phyloP scores from a whole-genome alignment of 2,888 invertebrate species.

The Chironomus riparius region DNA sequence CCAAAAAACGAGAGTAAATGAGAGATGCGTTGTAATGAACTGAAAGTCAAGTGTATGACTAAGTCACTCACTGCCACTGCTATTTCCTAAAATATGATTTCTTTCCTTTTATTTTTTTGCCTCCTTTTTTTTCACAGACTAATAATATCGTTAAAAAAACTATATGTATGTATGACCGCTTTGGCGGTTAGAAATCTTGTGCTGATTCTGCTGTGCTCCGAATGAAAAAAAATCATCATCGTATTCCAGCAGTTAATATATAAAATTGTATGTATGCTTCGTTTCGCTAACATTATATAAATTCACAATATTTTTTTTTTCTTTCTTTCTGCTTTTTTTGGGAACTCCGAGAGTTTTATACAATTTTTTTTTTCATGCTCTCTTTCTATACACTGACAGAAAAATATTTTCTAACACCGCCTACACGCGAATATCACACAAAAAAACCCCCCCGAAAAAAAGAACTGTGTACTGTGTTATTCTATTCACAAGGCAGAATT shows the following conservation, averaged over 20 bases:
- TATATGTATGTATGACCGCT: constrained; percentile 33
- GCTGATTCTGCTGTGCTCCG: constrained; percentile 34
- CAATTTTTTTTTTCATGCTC: constrained; percentile 27
- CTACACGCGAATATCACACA: constrained; percentile 28
- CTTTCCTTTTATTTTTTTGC: neutral
- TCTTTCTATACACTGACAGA: constrained; percentile 23
- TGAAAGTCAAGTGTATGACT: constrained; percentile 28
- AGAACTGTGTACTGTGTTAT: constrained; percentile 6
- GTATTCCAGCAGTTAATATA: constrained; percentile 25
- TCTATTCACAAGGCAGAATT: constrained; percentile 11
- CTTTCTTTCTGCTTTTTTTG: constrained; percentile 11
- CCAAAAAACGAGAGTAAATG: constrained; percentile 18
- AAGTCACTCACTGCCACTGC: constrained; percentile 22
- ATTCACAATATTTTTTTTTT: constrained; percentile 21
- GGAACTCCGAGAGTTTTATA: constrained; percentile 26
- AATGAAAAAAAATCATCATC: constrained; percentile 15
- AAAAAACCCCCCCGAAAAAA: constrained; percentile 12
- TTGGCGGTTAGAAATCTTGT: constrained; percentile 37
- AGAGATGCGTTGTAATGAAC: constrained; percentile 29
- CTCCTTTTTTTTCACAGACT: constrained; percentile 14
- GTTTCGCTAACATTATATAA: constrained; percentile 23
- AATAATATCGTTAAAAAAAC: constrained; percentile 27
- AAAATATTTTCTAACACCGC: constrained; percentile 31
- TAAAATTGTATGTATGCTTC: constrained; percentile 29
- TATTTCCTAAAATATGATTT: constrained; percentile 21